Percentiles rank a stretch among this genome's conserved stretches.
These are phyloP conservation scores for Bombus soroeensis DNA, from an alignment of 1,140 invertebrate genomes.

Conservation along the genomic window DNA sequence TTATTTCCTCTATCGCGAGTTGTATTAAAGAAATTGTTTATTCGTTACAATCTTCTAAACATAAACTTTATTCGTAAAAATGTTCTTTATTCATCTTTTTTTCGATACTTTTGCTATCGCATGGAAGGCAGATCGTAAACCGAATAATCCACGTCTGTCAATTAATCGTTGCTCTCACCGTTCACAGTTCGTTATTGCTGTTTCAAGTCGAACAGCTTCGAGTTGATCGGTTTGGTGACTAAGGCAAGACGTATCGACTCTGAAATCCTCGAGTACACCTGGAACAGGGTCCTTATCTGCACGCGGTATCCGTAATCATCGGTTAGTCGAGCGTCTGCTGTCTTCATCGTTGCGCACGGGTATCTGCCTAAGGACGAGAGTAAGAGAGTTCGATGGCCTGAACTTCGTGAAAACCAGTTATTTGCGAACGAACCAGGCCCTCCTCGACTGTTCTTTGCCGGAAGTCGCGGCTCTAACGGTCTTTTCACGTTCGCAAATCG, in stretches of 20 bases:
- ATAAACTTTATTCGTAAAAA: no score
- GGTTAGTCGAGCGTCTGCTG: constrained; percentile 36
- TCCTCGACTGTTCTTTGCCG: constrained; percentile 39
- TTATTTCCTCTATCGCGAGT: no score
- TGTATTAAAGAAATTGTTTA: no score
- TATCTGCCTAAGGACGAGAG: constrained; percentile 52
- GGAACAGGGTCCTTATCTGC: constrained; percentile 25
- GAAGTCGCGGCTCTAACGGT: constrained; percentile 62
- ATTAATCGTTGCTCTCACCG: background rate
- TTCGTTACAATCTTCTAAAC: no score
- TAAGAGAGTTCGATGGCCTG: constrained; percentile 66
- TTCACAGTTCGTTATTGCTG: background rate
- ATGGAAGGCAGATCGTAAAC: background rate
- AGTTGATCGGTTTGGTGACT: background rate
- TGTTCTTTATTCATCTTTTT: no score
- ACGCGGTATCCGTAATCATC: constrained; percentile 33
- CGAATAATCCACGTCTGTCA: background rate
- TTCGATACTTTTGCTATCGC: no score
- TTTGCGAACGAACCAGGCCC: constrained; percentile 58
- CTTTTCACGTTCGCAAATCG: constrained; percentile 48
- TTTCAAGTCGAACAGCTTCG: background rate
- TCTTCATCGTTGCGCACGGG: constrained; percentile 45
- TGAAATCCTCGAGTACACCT: background rate
- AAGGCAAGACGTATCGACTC: background rate
- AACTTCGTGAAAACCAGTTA: constrained; percentile 71